phyloP scores from a whole-genome alignment of 2,113 vertebrate species.

The Passerina amoena region DNA sequence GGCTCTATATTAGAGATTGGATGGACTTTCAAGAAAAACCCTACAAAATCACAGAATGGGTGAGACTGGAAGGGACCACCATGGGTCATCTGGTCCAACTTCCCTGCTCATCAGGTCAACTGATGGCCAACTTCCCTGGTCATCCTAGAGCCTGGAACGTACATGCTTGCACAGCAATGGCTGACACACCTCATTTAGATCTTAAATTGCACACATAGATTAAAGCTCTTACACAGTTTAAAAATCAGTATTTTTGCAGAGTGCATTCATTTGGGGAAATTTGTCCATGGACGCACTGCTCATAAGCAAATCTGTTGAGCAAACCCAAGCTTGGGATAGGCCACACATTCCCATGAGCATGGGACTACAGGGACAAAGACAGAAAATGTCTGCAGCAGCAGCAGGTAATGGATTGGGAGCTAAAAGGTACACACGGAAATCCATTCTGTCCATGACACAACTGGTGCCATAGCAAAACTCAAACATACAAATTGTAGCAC shows the following conservation, averaged over 20 bases:
- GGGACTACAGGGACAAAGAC: not conserved
- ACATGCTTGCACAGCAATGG: not conserved
- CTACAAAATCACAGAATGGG: not conserved
- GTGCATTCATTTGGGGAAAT: not conserved
- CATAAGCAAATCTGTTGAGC: not conserved
- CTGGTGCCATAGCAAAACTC: not conserved
- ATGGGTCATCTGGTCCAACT: not conserved
- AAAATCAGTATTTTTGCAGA: not conserved
- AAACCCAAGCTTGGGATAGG: not conserved
- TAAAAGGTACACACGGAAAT: not conserved
- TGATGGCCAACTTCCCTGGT: not conserved
- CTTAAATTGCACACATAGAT: not conserved
- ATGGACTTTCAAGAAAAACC: not conserved
- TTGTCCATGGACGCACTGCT: not conserved
- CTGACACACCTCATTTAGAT: not conserved
- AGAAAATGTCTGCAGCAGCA: not conserved
- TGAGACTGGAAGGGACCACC: not conserved
- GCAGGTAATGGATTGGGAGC: not conserved
- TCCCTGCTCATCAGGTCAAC: not conserved
- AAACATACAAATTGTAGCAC: not conserved
- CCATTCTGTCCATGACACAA: not conserved
- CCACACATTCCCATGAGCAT: not conserved
- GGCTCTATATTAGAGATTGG: not conserved
- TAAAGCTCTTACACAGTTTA: not conserved
- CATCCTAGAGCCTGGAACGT: not conserved